Conservation (phyloP, 2,888 invertebrate genomes). For the Tachystola acroxantha region DNA sequence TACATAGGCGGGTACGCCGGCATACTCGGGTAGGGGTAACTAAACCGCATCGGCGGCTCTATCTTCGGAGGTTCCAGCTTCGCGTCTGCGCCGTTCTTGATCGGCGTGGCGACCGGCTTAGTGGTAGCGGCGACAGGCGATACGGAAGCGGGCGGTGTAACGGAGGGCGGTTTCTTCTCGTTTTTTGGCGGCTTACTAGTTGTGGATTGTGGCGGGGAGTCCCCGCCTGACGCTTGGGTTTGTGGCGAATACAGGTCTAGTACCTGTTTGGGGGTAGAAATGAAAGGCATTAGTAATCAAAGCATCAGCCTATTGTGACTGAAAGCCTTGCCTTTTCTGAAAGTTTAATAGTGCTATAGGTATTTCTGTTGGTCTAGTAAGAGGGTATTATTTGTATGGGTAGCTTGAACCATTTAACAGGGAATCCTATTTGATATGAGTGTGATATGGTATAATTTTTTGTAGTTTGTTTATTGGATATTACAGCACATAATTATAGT, state of each 20-base stretch:
- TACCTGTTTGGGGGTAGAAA: constrained; percentile 64
- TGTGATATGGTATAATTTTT: too few relatives aligned
- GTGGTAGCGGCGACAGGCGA: constrained; percentile 58
- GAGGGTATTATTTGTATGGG: too few relatives aligned
- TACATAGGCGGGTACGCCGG: constrained; percentile 65
- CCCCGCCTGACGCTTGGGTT: constrained; percentile 78
- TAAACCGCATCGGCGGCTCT: constrained; percentile 49
- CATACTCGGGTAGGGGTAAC: constrained; percentile 51
- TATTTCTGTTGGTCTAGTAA: too few relatives aligned
- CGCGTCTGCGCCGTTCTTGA: constrained; percentile 60
- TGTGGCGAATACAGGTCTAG: constrained; percentile 93
- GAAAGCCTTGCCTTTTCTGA: too few relatives aligned
- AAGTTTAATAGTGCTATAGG: too few relatives aligned
- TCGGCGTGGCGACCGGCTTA: constrained; percentile 47
- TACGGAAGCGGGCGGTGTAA: constrained; percentile 70
- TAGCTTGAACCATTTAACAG: too few relatives aligned
- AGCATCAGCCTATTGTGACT: too few relatives aligned
- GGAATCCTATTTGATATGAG: too few relatives aligned
- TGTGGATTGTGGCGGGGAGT: constrained; percentile 82
- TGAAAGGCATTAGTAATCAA: not conserved
- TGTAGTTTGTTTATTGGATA: too few relatives aligned
- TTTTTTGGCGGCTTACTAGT: constrained; percentile 70
- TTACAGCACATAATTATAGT: too few relatives aligned
- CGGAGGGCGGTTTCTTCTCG: constrained; percentile 70
- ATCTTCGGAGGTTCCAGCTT: constrained; percentile 51